Evolutionary conservation across 2,113 vertebrate genomes (phyloP), one percentile per base, ranked within the genome.

Genomic region (Hyla sarda): DNA sequence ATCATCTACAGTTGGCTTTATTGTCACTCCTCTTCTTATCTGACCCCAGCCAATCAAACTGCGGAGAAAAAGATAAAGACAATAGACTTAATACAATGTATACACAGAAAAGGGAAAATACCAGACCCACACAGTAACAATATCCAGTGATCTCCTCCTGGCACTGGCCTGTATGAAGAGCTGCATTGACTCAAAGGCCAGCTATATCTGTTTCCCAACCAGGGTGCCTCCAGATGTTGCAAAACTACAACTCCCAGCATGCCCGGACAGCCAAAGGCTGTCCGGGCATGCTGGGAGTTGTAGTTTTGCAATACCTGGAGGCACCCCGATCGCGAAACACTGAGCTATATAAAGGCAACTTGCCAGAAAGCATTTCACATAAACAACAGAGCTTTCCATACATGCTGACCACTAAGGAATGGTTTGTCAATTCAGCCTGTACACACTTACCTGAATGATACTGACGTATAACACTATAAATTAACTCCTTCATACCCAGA

Each of bases 41-140:
- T 99, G 98, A 78, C 97, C 98, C 98, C 98, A 99, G 81, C 98
- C 98, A 93, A 99, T 99, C 91, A 99, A 96, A 92, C 98, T 99
- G 91, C 37, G 77, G 28, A 74, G 14, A 84, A 14, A 89, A 84
- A 34, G n/a, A n/a, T n/a, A n/a, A n/a, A n/a, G n/a, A n/a, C n/a
- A n/a, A n/a, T n/a, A 88, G 5, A 88, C 19, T 52, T 16, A 83
- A 14, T 34, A 73, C 1, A 47, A n/a, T 62, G 25, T 52, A 52
- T 54, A 77, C 30, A 76, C 0, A 45, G 21, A 11, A 0, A 54
- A 76, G 17, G n/a, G 25, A 37, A 52, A 73, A 73, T 14, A 47
- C 19, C n/a, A 47, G 37, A 47, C 11, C 3, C n/a, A 10, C n/a
- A 45, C 19, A 14, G 23, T 69, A 14, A 8, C 5, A 41, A 41